These are phyloP conservation scores for Polylopha cassiicola DNA, from an alignment of 2,888 invertebrate genomes.

Conservation along the genomic window DNA sequence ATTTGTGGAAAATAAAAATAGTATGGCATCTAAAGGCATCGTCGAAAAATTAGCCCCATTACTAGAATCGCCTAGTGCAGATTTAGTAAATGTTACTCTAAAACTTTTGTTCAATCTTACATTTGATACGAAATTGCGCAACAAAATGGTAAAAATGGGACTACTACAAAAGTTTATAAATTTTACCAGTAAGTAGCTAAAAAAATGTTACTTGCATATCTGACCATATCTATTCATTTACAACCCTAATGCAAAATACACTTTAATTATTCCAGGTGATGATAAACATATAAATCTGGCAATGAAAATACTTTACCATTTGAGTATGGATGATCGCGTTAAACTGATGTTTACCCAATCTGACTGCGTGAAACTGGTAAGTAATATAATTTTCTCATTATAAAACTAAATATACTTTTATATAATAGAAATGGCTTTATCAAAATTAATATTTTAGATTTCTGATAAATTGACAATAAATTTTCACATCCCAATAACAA, in stretches of 20 bases:
- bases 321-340: slow-evolving; percentile 96
- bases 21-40: slow-evolving; percentile 89
- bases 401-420: no score
- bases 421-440: no score
- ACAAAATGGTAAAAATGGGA: slow-evolving; percentile 93
- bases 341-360: slow-evolving; percentile 95
- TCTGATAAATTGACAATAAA: slow-evolving; percentile 2
- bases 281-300: slow-evolving; percentile 87
- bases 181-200: slow-evolving; percentile 83
- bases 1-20: slow-evolving; percentile 95
- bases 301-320: slow-evolving; percentile 91
- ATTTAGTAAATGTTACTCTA: slow-evolving; percentile 88
- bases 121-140: slow-evolving; percentile 91
- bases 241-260: background rate
- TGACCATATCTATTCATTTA: background rate
- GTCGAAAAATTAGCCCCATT: slow-evolving; percentile 90
- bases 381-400: slow-evolving; percentile 25
- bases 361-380: slow-evolving; percentile 92
- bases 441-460: no score
- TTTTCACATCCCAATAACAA: slow-evolving; percentile 3
- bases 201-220: background rate
- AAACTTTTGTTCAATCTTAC: slow-evolving; percentile 96
- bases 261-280: slow-evolving; percentile 76
- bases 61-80: slow-evolving; percentile 81
- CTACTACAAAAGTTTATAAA: slow-evolving; percentile 93